These are phyloP conservation scores for Notiomystis cincta DNA, from an alignment of 2,113 vertebrate genomes.

Conservation along the genomic window DNA sequence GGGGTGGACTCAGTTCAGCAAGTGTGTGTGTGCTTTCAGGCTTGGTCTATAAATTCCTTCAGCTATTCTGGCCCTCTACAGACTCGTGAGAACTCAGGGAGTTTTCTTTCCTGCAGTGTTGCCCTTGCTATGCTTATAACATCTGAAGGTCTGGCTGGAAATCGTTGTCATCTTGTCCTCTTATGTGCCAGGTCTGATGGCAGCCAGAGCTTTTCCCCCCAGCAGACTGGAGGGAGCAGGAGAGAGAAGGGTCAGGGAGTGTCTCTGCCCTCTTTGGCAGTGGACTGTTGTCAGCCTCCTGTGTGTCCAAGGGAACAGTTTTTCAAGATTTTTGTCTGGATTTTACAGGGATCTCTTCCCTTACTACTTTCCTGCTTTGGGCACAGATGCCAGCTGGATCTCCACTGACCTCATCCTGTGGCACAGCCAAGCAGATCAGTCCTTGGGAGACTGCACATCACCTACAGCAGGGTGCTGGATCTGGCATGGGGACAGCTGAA, in stretches of 20 bases:
- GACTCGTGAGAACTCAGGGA: background rate
- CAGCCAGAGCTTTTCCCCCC: background rate
- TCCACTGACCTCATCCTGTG: background rate
- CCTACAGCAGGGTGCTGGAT: background rate
- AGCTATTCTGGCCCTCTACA: background rate
- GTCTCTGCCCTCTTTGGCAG: background rate
- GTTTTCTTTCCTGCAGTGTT: background rate
- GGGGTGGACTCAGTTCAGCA: background rate
- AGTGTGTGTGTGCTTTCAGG: background rate
- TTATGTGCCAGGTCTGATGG: background rate
- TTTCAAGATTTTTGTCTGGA: background rate
- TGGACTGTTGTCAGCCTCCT: background rate
- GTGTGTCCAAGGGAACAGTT: background rate
- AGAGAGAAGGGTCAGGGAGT: accelerated
- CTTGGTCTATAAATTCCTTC: background rate
- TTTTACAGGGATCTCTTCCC: background rate
- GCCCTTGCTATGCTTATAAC: accelerated
- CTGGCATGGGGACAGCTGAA: background rate
- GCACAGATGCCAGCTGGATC: background rate
- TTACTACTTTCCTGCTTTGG: background rate
- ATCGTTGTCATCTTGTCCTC: accelerated
- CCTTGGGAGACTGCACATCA: background rate
- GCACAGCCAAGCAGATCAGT: background rate
- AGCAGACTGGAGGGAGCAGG: background rate
- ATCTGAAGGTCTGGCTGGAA: accelerated